phyloP scores from a whole-genome alignment of 2,113 vertebrate species.

The Australoheros scitulus region DNA sequence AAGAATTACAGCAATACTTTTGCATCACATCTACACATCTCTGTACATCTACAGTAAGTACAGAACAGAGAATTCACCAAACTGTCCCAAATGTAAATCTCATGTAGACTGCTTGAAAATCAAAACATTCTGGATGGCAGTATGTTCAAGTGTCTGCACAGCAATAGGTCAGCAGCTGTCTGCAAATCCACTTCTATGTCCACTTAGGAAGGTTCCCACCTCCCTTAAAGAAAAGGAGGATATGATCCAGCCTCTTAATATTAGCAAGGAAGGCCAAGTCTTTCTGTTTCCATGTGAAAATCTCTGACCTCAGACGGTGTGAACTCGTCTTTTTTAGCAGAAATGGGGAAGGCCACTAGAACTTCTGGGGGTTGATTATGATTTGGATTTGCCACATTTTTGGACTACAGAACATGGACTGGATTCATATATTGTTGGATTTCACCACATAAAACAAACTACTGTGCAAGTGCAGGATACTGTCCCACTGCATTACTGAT shows the following conservation, averaged over 20 bases:
- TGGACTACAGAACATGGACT: no score
- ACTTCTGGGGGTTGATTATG: no score
- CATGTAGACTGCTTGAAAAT: accelerated
- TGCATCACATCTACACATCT: background rate
- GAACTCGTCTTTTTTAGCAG: background rate
- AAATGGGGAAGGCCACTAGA: no score
- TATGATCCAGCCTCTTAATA: background rate
- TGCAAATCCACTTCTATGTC: background rate
- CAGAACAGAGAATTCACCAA: background rate
- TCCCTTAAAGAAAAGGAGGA: background rate
- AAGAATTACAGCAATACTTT: background rate
- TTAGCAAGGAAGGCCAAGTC: background rate
- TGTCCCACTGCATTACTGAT: background rate
- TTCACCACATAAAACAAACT: background rate
- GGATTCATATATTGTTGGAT: no score
- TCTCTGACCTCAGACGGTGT: background rate
- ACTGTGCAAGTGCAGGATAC: background rate
- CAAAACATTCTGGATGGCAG: background rate
- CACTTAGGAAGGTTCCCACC: background rate
- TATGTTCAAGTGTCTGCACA: background rate
- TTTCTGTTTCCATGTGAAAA: background rate
- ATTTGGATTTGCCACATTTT: no score
- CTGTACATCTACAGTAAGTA: background rate
- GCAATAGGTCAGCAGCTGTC: background rate
- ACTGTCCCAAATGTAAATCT: background rate